Conservation (phyloP, 2,888 invertebrate species). For the Cryptocheilus praepositus region DNA sequence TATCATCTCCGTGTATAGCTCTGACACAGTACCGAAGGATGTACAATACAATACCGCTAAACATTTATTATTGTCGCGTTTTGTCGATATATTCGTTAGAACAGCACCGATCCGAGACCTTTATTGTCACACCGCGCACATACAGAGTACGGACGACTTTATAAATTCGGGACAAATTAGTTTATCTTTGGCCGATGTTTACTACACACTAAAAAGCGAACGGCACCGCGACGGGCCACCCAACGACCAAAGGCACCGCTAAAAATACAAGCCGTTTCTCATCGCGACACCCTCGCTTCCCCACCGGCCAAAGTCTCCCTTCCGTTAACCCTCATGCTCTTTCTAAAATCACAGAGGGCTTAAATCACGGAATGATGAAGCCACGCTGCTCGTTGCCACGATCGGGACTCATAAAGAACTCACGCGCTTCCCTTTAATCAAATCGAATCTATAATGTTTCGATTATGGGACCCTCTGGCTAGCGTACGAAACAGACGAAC, state of each 20-base stretch:
- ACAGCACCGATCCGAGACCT: no score
- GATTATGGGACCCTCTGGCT: no score
- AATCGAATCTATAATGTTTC: no score
- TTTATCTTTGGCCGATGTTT: constrained; percentile 58
- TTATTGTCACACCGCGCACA: neutral
- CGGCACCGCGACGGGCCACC: constrained; percentile 54
- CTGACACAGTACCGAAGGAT: no score
- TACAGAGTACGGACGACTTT: constrained; percentile 27
- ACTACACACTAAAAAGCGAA: constrained; percentile 45
- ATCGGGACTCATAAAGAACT: neutral
- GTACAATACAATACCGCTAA: no score
- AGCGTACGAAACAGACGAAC: no score
- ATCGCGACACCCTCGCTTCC: constrained; percentile 37
- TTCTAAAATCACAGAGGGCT: constrained; percentile 16
- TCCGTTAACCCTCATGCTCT: constrained; percentile 1
- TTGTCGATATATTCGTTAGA: no score
- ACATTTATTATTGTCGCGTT: no score
- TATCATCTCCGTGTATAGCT: no score
- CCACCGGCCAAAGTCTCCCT: constrained; percentile 15
- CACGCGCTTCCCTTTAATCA: neutral
- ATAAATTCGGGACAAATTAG: constrained; percentile 64
- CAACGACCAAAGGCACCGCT: constrained; percentile 47
- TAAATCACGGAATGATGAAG: neutral
- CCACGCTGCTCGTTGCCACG: neutral
- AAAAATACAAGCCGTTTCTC: constrained; percentile 52